A percentile compares a stretch with the other conserved stretches of the same genome.
Evolutionary conservation across 2,888 invertebrate genomes (phyloP).

Genomic region (Asteroscopus sphinx): DNA sequence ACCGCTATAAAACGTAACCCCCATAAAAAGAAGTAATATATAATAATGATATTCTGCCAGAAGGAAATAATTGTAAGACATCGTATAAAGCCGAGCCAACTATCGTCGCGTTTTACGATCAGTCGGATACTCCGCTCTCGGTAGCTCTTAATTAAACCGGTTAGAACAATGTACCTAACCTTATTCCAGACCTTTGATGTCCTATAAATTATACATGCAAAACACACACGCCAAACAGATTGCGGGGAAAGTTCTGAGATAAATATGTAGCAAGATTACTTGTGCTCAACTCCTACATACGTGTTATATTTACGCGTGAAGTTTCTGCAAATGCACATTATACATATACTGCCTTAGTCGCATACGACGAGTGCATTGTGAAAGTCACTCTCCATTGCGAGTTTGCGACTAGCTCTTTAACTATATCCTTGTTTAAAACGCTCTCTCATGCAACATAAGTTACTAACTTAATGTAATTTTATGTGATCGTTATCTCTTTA

Average conservation of each 20-base stretch:
- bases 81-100: slow-evolving; percentile 64
- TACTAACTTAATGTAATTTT: slow-evolving; percentile 43
- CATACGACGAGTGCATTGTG: slow-evolving; percentile 45
- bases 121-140: slow-evolving; percentile 59
- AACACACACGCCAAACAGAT: slow-evolving; percentile 47
- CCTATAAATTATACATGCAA: slow-evolving; percentile 63
- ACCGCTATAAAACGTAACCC: slow-evolving; percentile 73
- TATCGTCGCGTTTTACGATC: slow-evolving; percentile 70
- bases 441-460: slow-evolving; percentile 42
- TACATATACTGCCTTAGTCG: slow-evolving; percentile 20
- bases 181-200: slow-evolving; percentile 60
- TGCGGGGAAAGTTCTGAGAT: slow-evolving; percentile 50
- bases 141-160: slow-evolving; percentile 73
- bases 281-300: slow-evolving; percentile 25
- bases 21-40: slow-evolving; percentile 73
- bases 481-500: slow-evolving; percentile 53
- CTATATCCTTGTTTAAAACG: slow-evolving; percentile 33
- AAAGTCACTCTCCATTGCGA: slow-evolving; percentile 47
- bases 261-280: slow-evolving; percentile 47
- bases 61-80: slow-evolving; percentile 77
- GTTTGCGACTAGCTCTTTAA: slow-evolving; percentile 28
- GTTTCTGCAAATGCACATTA: slow-evolving; percentile 43
- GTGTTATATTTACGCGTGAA: slow-evolving; percentile 33
- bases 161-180: slow-evolving; percentile 63
- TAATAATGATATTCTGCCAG: slow-evolving; percentile 75